phyloP scores from a whole-genome alignment of 2,113 vertebrate species.

The Sitta europaea region DNA sequence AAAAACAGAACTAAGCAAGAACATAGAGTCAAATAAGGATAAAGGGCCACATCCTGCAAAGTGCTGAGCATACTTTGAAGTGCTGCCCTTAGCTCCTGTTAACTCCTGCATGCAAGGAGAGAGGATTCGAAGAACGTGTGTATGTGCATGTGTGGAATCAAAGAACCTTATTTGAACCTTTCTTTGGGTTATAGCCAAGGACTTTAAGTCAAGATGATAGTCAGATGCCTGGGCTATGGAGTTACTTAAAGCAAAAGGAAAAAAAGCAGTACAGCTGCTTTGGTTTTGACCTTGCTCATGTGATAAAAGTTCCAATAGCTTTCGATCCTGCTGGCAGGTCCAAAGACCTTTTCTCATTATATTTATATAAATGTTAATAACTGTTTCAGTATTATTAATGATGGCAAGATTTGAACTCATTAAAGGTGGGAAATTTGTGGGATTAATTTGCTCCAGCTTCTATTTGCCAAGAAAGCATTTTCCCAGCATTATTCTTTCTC shows the following conservation, averaged over 20 bases:
- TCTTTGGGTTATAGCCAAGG: constrained; percentile 26
- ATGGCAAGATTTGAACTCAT: constrained; percentile 43
- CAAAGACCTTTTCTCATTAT: constrained; percentile 27
- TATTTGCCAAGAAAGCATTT: constrained; percentile 59
- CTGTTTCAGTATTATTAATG: constrained; percentile 20
- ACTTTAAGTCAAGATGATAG: constrained; percentile 35
- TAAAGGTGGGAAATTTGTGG: constrained; percentile 55
- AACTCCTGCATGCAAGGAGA: not conserved
- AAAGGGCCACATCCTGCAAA: not conserved
- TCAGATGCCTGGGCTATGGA: constrained; percentile 47
- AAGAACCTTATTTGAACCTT: constrained; percentile 56
- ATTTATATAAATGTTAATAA: constrained; percentile 40
- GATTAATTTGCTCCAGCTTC: constrained; percentile 38
- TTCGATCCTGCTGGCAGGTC: constrained; percentile 5
- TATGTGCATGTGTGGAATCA: constrained; percentile 12
- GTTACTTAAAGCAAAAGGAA: constrained; percentile 9
- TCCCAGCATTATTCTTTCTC: constrained; percentile 58
- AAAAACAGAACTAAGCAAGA: not conserved
- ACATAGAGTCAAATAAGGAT: not conserved
- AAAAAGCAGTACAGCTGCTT: not conserved
- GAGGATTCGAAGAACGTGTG: not conserved
- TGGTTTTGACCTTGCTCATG: constrained; percentile 63
- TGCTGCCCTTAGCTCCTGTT: not conserved
- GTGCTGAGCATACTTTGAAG: not conserved
- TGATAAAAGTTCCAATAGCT: constrained; percentile 43